These are phyloP conservation scores for Rhagologus leucostigma DNA, from an alignment of 2,113 vertebrate species.

Conservation along the genomic window DNA sequence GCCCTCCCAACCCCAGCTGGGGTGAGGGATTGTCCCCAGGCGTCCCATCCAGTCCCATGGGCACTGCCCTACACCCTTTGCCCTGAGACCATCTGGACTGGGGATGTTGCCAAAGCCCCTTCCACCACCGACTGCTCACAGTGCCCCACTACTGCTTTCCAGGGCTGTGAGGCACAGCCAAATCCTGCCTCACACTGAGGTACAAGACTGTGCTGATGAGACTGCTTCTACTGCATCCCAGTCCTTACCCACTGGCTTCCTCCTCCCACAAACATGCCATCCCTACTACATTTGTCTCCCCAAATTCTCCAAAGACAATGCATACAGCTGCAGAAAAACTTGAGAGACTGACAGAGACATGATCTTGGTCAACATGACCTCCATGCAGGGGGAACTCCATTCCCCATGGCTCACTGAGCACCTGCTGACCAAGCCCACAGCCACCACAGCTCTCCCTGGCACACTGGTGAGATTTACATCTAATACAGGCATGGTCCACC, in stretches of 20 bases:
- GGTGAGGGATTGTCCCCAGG: neutral
- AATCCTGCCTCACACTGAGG: neutral
- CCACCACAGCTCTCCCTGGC: neutral
- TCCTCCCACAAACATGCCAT: neutral
- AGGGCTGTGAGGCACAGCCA: neutral
- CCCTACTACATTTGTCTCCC: neutral
- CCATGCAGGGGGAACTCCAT: neutral
- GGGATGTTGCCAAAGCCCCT: neutral
- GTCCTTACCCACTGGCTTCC: neutral
- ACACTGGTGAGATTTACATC: neutral
- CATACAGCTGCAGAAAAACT: neutral
- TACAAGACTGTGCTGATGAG: neutral
- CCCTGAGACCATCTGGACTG: neutral
- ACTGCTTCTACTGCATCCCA: neutral
- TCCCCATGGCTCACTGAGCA: neutral
- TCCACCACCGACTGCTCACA: neutral
- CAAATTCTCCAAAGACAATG: neutral
- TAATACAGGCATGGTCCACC: fast-evolving
- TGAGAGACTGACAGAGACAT: neutral
- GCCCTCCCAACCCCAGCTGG: fast-evolving
- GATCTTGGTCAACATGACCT: fast-evolving
- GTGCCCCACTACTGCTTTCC: neutral
- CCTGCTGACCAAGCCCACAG: neutral
- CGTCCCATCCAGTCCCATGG: fast-evolving
- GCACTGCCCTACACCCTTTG: neutral